Evolutionary conservation across 2,888 invertebrate species (phyloP).

Genomic region (Chymomyza caudatula): DNA sequence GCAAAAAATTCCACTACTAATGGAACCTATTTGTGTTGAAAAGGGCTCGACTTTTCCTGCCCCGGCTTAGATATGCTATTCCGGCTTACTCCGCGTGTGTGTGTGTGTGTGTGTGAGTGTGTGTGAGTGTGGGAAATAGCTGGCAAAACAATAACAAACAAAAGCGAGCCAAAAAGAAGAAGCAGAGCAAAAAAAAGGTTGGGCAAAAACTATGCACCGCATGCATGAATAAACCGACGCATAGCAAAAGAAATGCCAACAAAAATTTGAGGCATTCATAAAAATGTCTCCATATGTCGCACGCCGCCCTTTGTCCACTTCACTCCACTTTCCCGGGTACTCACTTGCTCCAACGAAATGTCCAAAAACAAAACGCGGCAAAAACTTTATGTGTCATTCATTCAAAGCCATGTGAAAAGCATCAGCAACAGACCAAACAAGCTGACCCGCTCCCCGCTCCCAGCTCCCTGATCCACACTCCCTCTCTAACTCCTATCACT

Average conservation of each 20-base stretch:
- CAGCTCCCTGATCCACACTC: neutral
- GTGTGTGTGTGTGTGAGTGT: constrained; percentile 6
- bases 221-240: constrained; percentile 62
- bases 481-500: neutral
- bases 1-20: constrained; percentile 63
- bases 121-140: constrained; percentile 11
- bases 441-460: neutral
- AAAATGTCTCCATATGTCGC: constrained; percentile 49
- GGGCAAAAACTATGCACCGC: constrained; percentile 66
- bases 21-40: constrained; percentile 71
- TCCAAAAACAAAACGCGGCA: constrained; percentile 21
- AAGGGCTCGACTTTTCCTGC: constrained; percentile 40
- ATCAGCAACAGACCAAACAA: constrained; percentile 47
- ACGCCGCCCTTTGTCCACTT: neutral
- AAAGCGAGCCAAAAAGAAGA: constrained; percentile 24
- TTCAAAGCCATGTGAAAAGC: constrained; percentile 68
- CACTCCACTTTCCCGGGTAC: neutral
- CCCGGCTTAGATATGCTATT: too few relatives aligned
- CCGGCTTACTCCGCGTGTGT: neutral
- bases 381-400: constrained; percentile 69
- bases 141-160: constrained; percentile 63
- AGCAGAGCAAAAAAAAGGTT: constrained; percentile 31
- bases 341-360: neutral
- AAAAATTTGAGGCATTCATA: constrained; percentile 70
- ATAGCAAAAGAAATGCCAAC: constrained; percentile 33